These are phyloP conservation scores for Spodoptera frugiperda DNA, from an alignment of 1,140 invertebrate species.

Conservation along the genomic window DNA sequence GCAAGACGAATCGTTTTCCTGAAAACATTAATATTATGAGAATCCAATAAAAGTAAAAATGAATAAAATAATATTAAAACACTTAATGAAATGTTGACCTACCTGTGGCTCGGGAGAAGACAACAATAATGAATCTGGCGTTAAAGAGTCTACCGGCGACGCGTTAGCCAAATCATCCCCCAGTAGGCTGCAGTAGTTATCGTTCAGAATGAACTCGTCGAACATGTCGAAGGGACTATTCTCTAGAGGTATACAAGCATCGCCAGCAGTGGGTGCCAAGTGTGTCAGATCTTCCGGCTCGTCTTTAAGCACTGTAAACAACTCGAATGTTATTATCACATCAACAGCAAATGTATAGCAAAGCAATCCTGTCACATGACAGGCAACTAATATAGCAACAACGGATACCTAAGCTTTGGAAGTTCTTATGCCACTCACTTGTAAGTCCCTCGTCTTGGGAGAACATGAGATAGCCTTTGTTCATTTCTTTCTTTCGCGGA, in stretches of 20 bases:
- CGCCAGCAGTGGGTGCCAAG: slow-evolving; percentile 95
- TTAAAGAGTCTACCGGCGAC: slow-evolving; percentile 87
- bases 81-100: slow-evolving; percentile 16
- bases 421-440: slow-evolving; percentile 88
- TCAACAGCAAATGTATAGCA: not conserved
- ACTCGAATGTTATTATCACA: slow-evolving; percentile 52
- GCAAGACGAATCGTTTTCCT: slow-evolving; percentile 79
- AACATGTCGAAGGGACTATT: slow-evolving; percentile 91
- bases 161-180: slow-evolving; percentile 87
- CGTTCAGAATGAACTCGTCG: slow-evolving; percentile 90
- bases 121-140: slow-evolving; percentile 79
- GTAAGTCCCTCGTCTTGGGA: slow-evolving; percentile 94
- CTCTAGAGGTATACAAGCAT: slow-evolving; percentile 94
- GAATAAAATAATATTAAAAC: not conserved
- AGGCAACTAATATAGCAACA: slow-evolving; percentile 65
- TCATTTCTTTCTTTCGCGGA: slow-evolving; percentile 96
- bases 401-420: slow-evolving; percentile 72
- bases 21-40: slow-evolving; percentile 43
- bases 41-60: not conserved
- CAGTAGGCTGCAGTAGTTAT: slow-evolving; percentile 89
- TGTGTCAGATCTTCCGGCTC: slow-evolving; percentile 97
- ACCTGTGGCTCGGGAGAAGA: slow-evolving; percentile 82
- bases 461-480: slow-evolving; percentile 95
- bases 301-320: slow-evolving; percentile 93
- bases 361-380: slow-evolving; percentile 48